Evolutionary conservation across 2,888 invertebrate species (phyloP).

Genomic region (Adelphocoris suturalis): DNA sequence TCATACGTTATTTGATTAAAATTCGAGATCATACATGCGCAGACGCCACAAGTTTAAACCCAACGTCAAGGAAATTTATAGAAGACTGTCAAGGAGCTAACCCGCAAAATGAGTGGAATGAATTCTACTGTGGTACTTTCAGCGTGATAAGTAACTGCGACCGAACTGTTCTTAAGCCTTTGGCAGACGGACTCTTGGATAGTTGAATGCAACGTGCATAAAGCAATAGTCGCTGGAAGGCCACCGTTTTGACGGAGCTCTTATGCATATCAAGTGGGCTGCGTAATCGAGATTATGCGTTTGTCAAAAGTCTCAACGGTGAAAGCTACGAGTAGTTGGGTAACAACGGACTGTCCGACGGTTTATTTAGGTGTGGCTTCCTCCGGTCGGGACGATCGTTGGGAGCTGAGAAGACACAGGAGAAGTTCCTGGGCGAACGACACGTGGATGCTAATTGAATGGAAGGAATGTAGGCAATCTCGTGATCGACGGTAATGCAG

Average conservation of each 20-base stretch:
- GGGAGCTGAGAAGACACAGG: not conserved
- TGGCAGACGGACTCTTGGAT: not conserved
- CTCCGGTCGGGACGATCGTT: not conserved
- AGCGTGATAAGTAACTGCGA: too few relatives aligned
- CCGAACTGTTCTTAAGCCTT: too few relatives aligned
- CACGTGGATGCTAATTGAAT: not conserved
- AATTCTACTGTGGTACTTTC: too few relatives aligned
- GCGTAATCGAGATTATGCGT: constrained; percentile 51
- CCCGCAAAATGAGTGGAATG: too few relatives aligned
- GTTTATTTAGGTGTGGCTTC: constrained; percentile 19
- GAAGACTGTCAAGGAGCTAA: too few relatives aligned
- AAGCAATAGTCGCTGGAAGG: constrained; percentile 13
- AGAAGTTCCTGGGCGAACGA: not conserved
- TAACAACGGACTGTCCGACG: not conserved
- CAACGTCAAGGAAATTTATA: too few relatives aligned
- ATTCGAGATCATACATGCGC: too few relatives aligned
- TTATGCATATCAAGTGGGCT: constrained; percentile 33
- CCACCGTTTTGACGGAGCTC: not conserved
- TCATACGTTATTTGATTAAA: too few relatives aligned
- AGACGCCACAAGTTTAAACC: too few relatives aligned
- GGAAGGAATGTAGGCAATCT: not conserved
- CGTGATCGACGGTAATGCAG: too few relatives aligned
- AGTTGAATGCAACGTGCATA: not conserved
- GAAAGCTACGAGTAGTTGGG: constrained; percentile 20
- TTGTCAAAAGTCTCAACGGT: constrained; percentile 42